Percentiles rank a stretch among this genome's conserved stretches.
phyloP scores from a whole-genome alignment of 1,140 invertebrate genomes.

The Drosophila eugracilis region DNA sequence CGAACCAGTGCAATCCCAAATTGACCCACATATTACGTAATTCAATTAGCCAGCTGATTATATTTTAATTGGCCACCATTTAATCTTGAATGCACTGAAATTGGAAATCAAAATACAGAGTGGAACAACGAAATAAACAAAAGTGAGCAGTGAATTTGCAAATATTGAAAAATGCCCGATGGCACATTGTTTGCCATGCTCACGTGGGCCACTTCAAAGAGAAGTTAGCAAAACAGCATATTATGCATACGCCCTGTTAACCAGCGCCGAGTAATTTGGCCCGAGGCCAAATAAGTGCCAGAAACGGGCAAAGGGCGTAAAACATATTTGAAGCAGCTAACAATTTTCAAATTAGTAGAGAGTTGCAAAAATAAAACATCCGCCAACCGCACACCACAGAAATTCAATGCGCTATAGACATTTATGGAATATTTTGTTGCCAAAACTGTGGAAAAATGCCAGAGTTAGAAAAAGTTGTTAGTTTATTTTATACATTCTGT shows the following conservation, averaged over 20 bases:
- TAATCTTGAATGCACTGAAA: slow-evolving; percentile 14
- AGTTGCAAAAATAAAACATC: slow-evolving; percentile 6
- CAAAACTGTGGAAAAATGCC: slow-evolving; percentile 23
- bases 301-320: slow-evolving; percentile 41
- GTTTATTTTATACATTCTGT: slow-evolving; percentile 32
- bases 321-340: slow-evolving; percentile 63
- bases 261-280: slow-evolving; percentile 50
- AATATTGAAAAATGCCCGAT: slow-evolving; percentile 34
- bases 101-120: neutral
- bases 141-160: slow-evolving; percentile 17
- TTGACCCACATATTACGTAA: slow-evolving; percentile 18
- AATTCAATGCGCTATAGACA: slow-evolving; percentile 66
- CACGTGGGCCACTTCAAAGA: slow-evolving; percentile 45
- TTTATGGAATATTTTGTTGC: slow-evolving; percentile 58
- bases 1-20: neutral
- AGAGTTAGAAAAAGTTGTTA: slow-evolving; percentile 39
- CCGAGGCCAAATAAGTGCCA: slow-evolving; percentile 60
- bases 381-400: slow-evolving; percentile 15
- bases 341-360: slow-evolving; percentile 47
- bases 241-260: slow-evolving; percentile 66
- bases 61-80: slow-evolving; percentile 41
- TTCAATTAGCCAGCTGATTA: slow-evolving; percentile 43
- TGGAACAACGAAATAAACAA: too few species aligned
- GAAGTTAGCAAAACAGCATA: slow-evolving; percentile 15
- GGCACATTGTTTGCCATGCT: slow-evolving; percentile 25